Percentiles rank a stretch among this genome's conserved stretches.
These are phyloP conservation scores for Ctenicera cuprea DNA, from an alignment of 2,888 invertebrate genomes.

Conservation along the genomic window DNA sequence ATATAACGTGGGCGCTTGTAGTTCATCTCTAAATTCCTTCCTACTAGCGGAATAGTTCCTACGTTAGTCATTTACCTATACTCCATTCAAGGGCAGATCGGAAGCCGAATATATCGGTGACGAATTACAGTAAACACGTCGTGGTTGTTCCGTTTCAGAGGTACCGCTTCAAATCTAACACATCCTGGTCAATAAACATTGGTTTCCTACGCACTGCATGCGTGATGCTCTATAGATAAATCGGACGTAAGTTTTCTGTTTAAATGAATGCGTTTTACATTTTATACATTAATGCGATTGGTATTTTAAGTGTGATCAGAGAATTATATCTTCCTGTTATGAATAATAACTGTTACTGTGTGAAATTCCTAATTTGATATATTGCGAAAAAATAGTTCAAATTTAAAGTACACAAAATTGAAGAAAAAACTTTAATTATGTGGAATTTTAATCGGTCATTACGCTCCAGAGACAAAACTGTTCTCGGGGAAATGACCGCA, in stretches of 20 bases:
- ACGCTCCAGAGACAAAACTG: too few relatives aligned
- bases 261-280: not conserved
- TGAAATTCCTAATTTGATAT: too few relatives aligned
- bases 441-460: too few relatives aligned
- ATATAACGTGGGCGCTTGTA: slow-evolving; percentile 31
- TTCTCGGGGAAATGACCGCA: too few relatives aligned
- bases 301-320: too few relatives aligned
- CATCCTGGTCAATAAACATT: slow-evolving; percentile 25
- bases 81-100: slow-evolving; percentile 47
- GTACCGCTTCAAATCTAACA: slow-evolving; percentile 14
- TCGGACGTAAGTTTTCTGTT: not conserved
- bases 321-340: too few relatives aligned
- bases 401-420: too few relatives aligned
- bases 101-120: slow-evolving; percentile 48
- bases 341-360: too few relatives aligned
- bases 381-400: too few relatives aligned
- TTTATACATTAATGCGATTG: not conserved
- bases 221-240: not conserved
- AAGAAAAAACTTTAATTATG: too few relatives aligned
- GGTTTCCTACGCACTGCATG: slow-evolving; percentile 6
- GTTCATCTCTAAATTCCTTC: slow-evolving; percentile 42
- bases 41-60: slow-evolving; percentile 42
- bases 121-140: slow-evolving; percentile 38
- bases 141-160: slow-evolving; percentile 36
- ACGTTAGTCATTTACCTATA: slow-evolving; percentile 48